Base-by-base conservation (phyloP, 2,113 vertebrate species). In the Neolamprologus ventralis region DNA sequence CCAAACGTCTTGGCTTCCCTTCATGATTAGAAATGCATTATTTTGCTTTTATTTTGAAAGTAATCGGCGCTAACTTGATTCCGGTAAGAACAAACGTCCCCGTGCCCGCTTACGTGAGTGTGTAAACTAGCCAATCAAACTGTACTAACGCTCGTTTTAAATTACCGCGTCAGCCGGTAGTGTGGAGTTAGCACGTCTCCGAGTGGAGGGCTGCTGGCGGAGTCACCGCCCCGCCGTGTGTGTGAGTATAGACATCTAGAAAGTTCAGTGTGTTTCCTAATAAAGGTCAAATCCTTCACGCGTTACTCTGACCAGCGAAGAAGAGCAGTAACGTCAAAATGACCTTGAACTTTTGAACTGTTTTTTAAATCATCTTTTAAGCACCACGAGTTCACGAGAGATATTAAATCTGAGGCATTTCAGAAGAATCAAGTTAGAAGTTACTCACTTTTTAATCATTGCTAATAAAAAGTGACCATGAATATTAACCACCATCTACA, bases 41-140 rank as follows among this genome's bases (percentile, higher is more conserved):
- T 2, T n/a, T 40, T 1, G 3, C n/a, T 51, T 82, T 89, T 84
- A 93, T 81, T 92, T 89, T 90, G 89, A 89, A 92, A 79, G 31
- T 11, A 0, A 2, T 0, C 1, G 3, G n/a, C 2, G 51, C 35
- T 5, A 45, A 14, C 78, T 85, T 87, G 40, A 81, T 11, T 8
- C 13, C 23, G 4, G 35, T 6, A 19, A 19, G 13, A 19, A 5
- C 37, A 45, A 19, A 26, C 5, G 42, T 40, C 12, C 16, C 10
- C 7, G 11, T 47, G 57, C 31, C 9, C 17, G 10, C 17, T 28
- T 82, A 83, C 42, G 65, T 86, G 47, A 17, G 21, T 28, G 55
- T 14, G n/a, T 40, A 31, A 42, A 11, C 45, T 58, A 16, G 47
- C 85, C 71, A 89, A 86, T 73, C 54, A 7, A 21, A 7, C 17